Conservation (phyloP, 2,888 invertebrate genomes). For the Cheilosia variabilis region DNA sequence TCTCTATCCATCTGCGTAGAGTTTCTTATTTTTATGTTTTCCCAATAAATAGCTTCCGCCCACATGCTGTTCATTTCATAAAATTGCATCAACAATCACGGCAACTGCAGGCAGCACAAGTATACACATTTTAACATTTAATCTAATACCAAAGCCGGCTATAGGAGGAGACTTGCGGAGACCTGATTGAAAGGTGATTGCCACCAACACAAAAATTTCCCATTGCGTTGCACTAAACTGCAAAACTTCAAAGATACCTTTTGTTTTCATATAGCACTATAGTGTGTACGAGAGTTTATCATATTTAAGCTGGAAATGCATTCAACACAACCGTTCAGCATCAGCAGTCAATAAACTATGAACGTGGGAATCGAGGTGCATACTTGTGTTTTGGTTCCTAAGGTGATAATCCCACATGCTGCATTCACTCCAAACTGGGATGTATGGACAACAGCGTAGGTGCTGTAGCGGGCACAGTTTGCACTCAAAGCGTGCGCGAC, state of each 20-base stretch:
- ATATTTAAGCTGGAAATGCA: conserved; percentile 36
- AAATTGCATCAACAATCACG: conserved; percentile 38
- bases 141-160: conserved; percentile 5
- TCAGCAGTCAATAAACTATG: conserved; percentile 56
- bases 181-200: conserved; percentile 72
- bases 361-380: conserved; percentile 64
- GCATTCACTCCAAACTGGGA: conserved; percentile 36
- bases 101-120: neutral
- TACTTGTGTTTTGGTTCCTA: conserved; percentile 19
- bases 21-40: conserved; percentile 5
- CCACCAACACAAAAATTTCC: conserved; percentile 67
- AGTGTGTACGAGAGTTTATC: conserved; percentile 1
- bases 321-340: conserved; percentile 51
- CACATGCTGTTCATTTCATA: conserved; percentile 34
- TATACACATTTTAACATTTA: neutral
- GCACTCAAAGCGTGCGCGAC: conserved; percentile 31
- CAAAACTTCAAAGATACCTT: conserved; percentile 21
- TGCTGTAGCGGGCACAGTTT: conserved; percentile 53
- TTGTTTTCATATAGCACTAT: conserved; percentile 5
- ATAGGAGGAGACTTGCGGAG: conserved; percentile 2
- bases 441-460: conserved; percentile 23
- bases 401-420: conserved; percentile 67
- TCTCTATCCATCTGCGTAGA: neutral
- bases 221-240: conserved; percentile 52
- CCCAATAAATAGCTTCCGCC: conserved; percentile 23